Evolutionary conservation across 2,888 invertebrate species (phyloP), one percentile per base, ranked within the genome.

Genomic region (Lamproptera curius): DNA sequence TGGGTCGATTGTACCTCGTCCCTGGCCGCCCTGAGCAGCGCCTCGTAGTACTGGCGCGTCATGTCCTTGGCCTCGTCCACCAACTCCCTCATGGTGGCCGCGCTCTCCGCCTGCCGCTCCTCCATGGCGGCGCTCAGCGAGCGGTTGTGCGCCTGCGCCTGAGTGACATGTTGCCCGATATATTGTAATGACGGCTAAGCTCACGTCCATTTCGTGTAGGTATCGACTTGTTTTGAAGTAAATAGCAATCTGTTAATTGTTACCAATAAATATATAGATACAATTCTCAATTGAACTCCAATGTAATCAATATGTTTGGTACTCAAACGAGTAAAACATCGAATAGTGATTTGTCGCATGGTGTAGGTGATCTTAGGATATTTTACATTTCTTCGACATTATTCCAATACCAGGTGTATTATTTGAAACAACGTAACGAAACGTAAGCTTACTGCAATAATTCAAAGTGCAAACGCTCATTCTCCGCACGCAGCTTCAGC

Each of bases 401-500:
- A n/a, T n/a, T n/a, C n/a, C n/a, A n/a, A n/a, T n/a, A n/a, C n/a
- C n/a, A n/a, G n/a, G n/a, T n/a, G n/a, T n/a, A n/a, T n/a, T n/a
- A n/a, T n/a, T n/a, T n/a, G n/a, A n/a, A n/a, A n/a, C 2, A 20
- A n/a, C n/a, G n/a, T n/a, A n/a, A n/a, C n/a, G n/a, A n/a, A n/a
- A n/a, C n/a, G n/a, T 15, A 45, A 15, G 75, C 85, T 80, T 31
- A 86, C 86, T 78, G 83, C 0, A 73, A 49, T 5, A 85, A 60
- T 57, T 87, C 85, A 40, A 78, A 87, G 43, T 81, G 79, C 14
- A 86, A 58, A 8, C 79, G 49, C 52, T 86, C 86, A n/a, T 82
- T 85, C 5, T 83, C 81, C 0, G 76, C 53, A 0, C 82, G 58
- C 1, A 86, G 64, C 13, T 62, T 67, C 69, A 79, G 63, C 0